Evolutionary conservation across 1,140 invertebrate genomes (phyloP).

Genomic region (Brachionus paranguensis): DNA sequence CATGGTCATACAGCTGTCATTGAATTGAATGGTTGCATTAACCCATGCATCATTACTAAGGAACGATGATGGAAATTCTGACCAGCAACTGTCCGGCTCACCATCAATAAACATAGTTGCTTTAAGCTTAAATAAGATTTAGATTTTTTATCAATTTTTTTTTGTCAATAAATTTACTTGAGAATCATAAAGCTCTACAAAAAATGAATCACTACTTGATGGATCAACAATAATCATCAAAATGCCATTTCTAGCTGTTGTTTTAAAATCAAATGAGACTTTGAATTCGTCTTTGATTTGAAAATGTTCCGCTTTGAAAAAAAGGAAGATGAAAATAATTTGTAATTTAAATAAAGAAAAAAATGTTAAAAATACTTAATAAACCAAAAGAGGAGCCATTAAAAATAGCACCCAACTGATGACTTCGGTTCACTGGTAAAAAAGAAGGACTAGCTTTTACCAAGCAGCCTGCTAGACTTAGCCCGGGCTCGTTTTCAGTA

Average conservation of each 20-base stretch:
- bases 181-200: slow-evolving; percentile 20
- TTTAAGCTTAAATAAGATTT: slow-evolving; percentile 21
- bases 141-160: neutral
- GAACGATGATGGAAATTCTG: slow-evolving; percentile 14
- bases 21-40: slow-evolving; percentile 8
- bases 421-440: slow-evolving; percentile 25
- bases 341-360: neutral
- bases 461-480: neutral
- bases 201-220: slow-evolving; percentile 14
- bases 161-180: neutral
- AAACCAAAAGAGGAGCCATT: slow-evolving; percentile 21
- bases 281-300: slow-evolving; percentile 14
- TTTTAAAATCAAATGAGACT: slow-evolving; percentile 30
- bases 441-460: slow-evolving; percentile 25
- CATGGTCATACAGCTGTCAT: slow-evolving; percentile 9
- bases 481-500: neutral
- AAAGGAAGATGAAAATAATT: neutral
- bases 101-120: slow-evolving; percentile 30
- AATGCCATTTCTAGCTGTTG: slow-evolving; percentile 8
- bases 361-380: neutral
- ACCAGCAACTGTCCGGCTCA: slow-evolving; percentile 32
- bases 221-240: slow-evolving; percentile 30
- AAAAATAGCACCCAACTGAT: slow-evolving; percentile 20
- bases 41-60: slow-evolving; percentile 2
- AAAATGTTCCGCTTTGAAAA: slow-evolving; percentile 7